Conservation (phyloP, 2,797 vertebrate species). For the Anas acuta region DNA sequence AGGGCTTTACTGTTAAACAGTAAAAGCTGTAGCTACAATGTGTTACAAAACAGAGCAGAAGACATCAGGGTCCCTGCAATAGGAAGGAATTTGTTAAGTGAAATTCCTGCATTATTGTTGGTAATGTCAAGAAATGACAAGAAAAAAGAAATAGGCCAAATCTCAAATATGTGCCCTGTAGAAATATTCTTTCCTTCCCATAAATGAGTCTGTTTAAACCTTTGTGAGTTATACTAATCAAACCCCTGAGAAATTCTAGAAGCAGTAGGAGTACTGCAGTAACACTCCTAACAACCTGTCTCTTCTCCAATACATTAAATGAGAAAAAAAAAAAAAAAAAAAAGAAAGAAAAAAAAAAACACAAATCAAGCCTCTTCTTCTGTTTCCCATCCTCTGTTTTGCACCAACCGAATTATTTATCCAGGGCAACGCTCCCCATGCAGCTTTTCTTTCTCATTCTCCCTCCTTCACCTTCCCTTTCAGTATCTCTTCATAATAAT, state of each 20-base stretch:
- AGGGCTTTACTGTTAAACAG: not conserved
- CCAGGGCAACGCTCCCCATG: not conserved
- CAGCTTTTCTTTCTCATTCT: not conserved
- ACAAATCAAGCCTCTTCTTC: not conserved
- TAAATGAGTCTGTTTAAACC: not conserved
- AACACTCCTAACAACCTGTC: not conserved
- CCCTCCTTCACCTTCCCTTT: not conserved
- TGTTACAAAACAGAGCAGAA: not conserved
- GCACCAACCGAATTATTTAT: not conserved
- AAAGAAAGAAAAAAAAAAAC: too few species aligned
- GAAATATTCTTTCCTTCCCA: not conserved
- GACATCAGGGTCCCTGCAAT: not conserved
- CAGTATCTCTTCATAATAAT: not conserved
- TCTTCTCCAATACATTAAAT: not conserved
- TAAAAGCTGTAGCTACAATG: not conserved
- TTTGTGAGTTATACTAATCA: not conserved
- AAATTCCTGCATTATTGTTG: not conserved
- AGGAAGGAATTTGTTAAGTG: not conserved
- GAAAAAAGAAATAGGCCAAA: not conserved
- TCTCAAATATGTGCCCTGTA: not conserved
- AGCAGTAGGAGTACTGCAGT: not conserved
- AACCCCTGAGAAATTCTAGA: slow-evolving; percentile 24
- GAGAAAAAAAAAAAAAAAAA: not conserved
- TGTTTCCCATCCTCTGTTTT: not conserved
- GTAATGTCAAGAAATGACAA: not conserved